Base-by-base conservation (phyloP, 2,888 invertebrate genomes). In the Eumerus sabulonum region DNA sequence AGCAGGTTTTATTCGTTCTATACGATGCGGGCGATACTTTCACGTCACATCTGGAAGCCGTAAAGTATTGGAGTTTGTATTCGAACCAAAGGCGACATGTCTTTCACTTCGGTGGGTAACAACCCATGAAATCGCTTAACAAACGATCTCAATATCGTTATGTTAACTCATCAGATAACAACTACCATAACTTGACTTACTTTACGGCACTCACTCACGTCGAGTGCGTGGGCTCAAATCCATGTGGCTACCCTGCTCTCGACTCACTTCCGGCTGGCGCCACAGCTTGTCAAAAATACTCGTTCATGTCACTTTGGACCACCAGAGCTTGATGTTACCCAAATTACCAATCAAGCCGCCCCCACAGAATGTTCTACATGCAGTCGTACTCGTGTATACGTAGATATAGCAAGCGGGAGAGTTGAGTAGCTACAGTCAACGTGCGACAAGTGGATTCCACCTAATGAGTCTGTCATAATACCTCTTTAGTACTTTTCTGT, bases 401-500 rank as follows among this genome's bases (percentile, higher is more conserved):
- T n/a, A n/a, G n/a, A n/a, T 9, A 38, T 9, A 27, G 9, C 13
- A 57, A 45, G 56, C 38, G 72, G 44, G 57, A 68, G 51, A 67
- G 57, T 59, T 53, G 77, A 77, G 76, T 77, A 73, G 77, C 73
- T 53, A 53, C 62, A 17, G 44, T 27, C 27, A 7, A 27, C 18
- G 42, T 16, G 71, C 79, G 67, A 82, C 82, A 82, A 82, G 82
- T 82, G 73, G 82, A 79, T 70, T 73, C 74, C 66, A 77, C 66
- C 82, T 82, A 82, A 82, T 79, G 74, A 82, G 82, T 66, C 54
- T 82, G 82, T 79, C 82, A 82, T 74, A 71, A 74, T 82, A 71
- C 79, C 71, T 82, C 79, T 27, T 2, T 4, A 82, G 68, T n/a
- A 68, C 74, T 79, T 74, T 27, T 27, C 27, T 27, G 27, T 27